Percentiles rank a stretch among this genome's conserved stretches.
phyloP scores from a whole-genome alignment of 2,113 vertebrate species.

The Naja naja region DNA sequence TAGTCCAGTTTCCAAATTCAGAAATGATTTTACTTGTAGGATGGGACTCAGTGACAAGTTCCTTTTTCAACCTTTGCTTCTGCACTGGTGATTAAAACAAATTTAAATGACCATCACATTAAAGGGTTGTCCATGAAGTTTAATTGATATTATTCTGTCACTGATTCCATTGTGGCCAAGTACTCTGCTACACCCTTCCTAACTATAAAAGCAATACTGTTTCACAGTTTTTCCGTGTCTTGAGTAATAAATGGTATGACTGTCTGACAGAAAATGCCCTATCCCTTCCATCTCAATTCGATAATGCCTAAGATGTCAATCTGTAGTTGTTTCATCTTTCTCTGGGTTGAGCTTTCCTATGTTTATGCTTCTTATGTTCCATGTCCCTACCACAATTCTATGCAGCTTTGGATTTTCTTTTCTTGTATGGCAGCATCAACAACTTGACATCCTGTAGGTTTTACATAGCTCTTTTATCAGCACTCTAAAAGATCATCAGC shows the following conservation, averaged over 20 bases:
- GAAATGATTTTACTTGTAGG: background rate
- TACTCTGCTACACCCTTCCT: background rate
- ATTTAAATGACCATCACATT: background rate
- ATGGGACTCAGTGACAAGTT: background rate
- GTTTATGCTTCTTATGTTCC: background rate
- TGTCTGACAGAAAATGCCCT: background rate
- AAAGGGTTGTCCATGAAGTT: background rate
- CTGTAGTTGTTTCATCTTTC: background rate
- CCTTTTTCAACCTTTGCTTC: background rate
- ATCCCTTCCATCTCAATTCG: background rate
- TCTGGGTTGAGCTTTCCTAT: background rate
- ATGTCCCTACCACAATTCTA: background rate
- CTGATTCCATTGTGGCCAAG: background rate
- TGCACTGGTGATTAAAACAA: background rate
- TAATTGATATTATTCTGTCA: background rate
- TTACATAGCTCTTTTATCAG: background rate
- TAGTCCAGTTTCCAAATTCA: background rate
- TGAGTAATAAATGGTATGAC: background rate
- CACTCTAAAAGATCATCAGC: background rate
- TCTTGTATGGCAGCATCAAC: background rate
- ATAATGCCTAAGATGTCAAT: background rate
- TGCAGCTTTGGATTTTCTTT: background rate
- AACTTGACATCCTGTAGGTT: background rate
- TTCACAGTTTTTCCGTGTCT: background rate
- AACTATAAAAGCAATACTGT: background rate